phyloP scores from a whole-genome alignment of 2,888 invertebrate genomes.

The Arrhopalites spinosus region DNA sequence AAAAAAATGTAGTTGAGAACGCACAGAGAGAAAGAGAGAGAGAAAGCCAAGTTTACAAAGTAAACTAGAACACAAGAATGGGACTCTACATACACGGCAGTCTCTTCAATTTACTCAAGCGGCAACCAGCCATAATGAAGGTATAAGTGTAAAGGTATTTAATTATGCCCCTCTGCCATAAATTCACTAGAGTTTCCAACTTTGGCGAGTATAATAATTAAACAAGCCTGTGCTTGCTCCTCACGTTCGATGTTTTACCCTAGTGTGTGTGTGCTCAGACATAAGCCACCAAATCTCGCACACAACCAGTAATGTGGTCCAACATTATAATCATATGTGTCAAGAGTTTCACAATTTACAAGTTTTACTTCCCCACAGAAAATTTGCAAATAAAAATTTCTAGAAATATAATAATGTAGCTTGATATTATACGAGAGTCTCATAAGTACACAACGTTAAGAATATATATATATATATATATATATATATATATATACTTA shows the following conservation, averaged over 20 bases:
- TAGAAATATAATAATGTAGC: no score
- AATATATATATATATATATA: neutral
- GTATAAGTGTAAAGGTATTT: conserved; percentile 11
- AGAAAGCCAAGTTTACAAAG: neutral
- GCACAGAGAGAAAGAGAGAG: neutral
- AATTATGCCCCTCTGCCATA: conserved; percentile 17
- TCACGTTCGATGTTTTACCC: neutral
- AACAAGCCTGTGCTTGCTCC: neutral
- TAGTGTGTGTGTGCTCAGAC: neutral
- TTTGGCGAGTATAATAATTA: conserved; percentile 7
- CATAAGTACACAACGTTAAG: neutral
- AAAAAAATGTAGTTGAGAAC: neutral
- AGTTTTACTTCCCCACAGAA: no score
- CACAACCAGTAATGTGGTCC: conserved; percentile 1
- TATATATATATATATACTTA: neutral
- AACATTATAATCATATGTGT: neutral
- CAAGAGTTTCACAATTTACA: no score
- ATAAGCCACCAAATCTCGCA: neutral
- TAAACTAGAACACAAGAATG: neutral
- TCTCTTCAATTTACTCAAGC: conserved; percentile 2
- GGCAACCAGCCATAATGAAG: neutral
- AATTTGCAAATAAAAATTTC: no score
- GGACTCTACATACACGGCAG: neutral
- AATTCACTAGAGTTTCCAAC: neutral
- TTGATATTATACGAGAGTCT: no score